These are phyloP conservation scores for Furcula furcula DNA, from an alignment of 2,888 invertebrate genomes.

Conservation along the genomic window DNA sequence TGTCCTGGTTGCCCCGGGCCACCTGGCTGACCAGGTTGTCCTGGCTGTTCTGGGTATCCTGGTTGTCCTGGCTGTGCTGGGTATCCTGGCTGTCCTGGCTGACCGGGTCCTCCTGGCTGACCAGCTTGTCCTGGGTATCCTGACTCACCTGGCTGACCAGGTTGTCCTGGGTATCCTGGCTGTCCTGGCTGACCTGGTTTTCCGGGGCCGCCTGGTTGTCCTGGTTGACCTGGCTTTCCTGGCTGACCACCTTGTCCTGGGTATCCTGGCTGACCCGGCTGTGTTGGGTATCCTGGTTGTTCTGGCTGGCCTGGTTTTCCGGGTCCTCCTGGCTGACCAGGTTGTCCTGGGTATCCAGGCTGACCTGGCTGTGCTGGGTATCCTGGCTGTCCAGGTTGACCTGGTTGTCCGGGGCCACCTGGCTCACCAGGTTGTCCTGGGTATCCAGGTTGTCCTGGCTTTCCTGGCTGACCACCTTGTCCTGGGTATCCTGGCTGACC, in stretches of 20 bases:
- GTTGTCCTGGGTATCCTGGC: background rate
- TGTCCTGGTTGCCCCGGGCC: background rate
- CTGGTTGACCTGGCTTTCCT: constrained; percentile 12
- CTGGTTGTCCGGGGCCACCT: background rate
- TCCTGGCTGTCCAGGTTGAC: background rate
- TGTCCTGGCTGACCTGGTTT: background rate
- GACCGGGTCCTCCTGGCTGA: background rate
- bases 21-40: background rate
- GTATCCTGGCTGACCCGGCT: constrained; percentile 50
- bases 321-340: background rate
- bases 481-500: constrained; percentile 3
- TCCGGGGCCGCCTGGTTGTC: background rate
- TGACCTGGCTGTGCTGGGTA: background rate
- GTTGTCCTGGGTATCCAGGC: background rate
- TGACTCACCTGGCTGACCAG: background rate
- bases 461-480: constrained; percentile 2
- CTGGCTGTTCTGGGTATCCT: background rate
- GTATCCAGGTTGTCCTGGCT: background rate
- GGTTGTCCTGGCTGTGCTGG: background rate
- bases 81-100: background rate
- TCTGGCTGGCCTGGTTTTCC: background rate
- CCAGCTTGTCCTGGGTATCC: background rate
- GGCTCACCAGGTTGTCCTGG: background rate
- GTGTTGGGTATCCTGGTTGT: background rate
- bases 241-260: constrained; percentile 27